These are phyloP conservation scores for Aphidius colemani DNA, from an alignment of 2,888 invertebrate genomes.

Conservation along the genomic window DNA sequence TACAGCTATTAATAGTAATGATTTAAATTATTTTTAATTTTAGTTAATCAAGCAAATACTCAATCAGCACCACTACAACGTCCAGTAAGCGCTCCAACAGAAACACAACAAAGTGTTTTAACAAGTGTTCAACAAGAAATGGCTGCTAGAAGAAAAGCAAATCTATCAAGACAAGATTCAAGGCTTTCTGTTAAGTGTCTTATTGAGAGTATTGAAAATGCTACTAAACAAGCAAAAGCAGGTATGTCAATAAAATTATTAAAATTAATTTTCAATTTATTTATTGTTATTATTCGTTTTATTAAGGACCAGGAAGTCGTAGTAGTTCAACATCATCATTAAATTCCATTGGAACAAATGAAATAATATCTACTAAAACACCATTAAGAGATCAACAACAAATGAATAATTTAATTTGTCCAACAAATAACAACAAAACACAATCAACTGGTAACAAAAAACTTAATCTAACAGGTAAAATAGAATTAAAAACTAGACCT, in stretches of 20 bases:
- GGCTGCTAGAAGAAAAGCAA: constrained; percentile 65
- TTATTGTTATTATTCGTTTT: neutral
- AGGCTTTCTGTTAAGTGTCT: constrained; percentile 87
- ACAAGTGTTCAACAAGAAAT: constrained; percentile 66
- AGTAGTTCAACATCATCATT: constrained; percentile 68
- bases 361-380: constrained; percentile 52
- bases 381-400: constrained; percentile 57
- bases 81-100: constrained; percentile 56
- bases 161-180: constrained; percentile 70
- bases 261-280: neutral
- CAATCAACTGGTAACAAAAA: constrained; percentile 51
- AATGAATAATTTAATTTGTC: constrained; percentile 54
- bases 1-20: constrained; percentile 5
- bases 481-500: too few species aligned
- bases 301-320: constrained; percentile 63
- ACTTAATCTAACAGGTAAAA: constrained; percentile 49
- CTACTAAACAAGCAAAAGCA: constrained; percentile 74
- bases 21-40: constrained; percentile 20
- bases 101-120: constrained; percentile 64
- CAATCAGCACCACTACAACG: constrained; percentile 46
- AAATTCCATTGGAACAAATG: constrained; percentile 55
- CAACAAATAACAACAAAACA: constrained; percentile 51
- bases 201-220: constrained; percentile 90
- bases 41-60: constrained; percentile 55
- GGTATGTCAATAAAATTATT: constrained; percentile 43